Conservation (phyloP, 1,140 invertebrate species). For the Pollicipes pollicipes region DNA sequence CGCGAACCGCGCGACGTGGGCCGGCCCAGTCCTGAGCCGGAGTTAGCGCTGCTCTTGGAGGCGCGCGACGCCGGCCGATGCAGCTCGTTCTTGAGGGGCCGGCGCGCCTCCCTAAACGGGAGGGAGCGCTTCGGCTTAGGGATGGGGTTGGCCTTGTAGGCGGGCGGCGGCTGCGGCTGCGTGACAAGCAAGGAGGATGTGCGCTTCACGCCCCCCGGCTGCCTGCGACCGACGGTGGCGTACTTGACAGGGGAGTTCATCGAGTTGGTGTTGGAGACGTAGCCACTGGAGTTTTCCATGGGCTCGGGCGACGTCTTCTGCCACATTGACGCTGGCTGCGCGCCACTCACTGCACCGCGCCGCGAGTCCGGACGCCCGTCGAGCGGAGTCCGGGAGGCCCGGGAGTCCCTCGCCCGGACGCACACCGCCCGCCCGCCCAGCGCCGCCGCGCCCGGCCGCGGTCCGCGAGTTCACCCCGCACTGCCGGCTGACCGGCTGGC, state of each 20-base stretch:
- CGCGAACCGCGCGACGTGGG: neutral
- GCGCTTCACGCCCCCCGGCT: neutral
- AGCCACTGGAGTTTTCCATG: slow-evolving; percentile 4
- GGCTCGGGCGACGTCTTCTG: neutral
- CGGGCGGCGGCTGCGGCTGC: neutral
- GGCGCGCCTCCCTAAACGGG: neutral
- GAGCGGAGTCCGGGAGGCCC: no score
- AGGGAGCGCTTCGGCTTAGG: neutral
- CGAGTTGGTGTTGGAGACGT: slow-evolving; percentile 1
- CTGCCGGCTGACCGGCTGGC: no score
- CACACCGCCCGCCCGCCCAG: no score
- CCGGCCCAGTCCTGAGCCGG: neutral
- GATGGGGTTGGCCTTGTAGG: neutral
- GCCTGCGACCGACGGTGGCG: neutral
- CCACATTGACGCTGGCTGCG: neutral
- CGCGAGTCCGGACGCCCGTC: no score
- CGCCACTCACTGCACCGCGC: neutral
- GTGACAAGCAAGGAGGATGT: neutral
- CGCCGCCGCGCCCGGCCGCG: no score
- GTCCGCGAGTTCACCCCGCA: no score
- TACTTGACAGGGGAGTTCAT: neutral
- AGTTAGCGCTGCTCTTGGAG: neutral
- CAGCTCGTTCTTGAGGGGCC: neutral
- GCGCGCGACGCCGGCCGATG: neutral
- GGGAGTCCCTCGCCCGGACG: no score